Evolutionary conservation across 2,113 vertebrate species (phyloP), one percentile per base, ranked within the genome.

Genomic region (Catharus bicknelli): DNA sequence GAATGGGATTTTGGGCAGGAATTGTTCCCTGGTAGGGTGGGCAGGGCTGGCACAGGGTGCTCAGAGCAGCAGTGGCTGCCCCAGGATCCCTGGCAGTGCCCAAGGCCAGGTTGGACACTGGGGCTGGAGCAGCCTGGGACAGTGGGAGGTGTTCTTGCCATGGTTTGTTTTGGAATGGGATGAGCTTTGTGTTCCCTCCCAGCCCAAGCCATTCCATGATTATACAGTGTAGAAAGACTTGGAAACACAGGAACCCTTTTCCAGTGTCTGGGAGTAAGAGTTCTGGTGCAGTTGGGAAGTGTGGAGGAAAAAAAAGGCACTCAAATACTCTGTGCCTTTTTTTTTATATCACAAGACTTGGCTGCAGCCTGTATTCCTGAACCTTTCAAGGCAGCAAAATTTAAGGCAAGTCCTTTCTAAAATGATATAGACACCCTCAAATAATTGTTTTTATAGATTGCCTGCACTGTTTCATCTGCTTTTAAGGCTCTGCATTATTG

Each of bases 121-220:
- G 57, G 19, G 34, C 34, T 36, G 34, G 34, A 36, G 34, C 34
- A 36, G 34, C 34, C 34, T 36, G 34, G 34, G 34, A 25, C 34
- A 55, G 34, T 34, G 74, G 40, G 0, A 87, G 74, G 25, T 4
- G 74, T 34, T 66, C 48, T 57, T 87, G 66, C 9, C 64, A 34
- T 30, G 64, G 48, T 40, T 40, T 40, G 38, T 40, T 10, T 40
- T 48, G 34, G 29, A 0, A 6, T 0, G 0, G 6, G 26, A 9
- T 32, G 30, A 1, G 3, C 11, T 57, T 32, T 43, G 1, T 3
- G 3, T 5, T 58, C 27, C 36, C 19, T 67, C 1, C 45, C 23
- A 59, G 0, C 7, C 11, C 38, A n/a, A 66, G 20, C 22, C 19
- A 12, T 45, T 34, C 38, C 1, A 2, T 3, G 25, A 73, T 58